phyloP scores from a whole-genome alignment of 2,888 invertebrate genomes.

The Deilephila elpenor region DNA sequence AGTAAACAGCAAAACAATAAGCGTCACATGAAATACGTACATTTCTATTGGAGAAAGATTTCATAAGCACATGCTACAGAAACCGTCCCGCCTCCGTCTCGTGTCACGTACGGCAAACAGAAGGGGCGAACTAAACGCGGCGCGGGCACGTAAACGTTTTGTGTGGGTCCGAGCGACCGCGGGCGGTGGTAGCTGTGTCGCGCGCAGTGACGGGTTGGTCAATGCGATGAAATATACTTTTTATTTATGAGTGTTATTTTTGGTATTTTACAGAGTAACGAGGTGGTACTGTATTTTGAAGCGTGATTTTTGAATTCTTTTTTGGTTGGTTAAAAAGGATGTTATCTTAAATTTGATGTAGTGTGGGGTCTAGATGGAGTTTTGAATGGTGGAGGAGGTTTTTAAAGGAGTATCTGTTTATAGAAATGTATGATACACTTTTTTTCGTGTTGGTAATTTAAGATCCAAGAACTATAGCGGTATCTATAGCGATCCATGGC shows the following conservation, averaged over 20 bases:
- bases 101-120: constrained; percentile 22
- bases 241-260: not conserved
- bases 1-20: constrained; percentile 21
- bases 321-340: too few relatives aligned
- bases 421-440: too few relatives aligned
- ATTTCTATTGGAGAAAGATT: not conserved
- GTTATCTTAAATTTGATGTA: too few relatives aligned
- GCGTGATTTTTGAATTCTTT: too few relatives aligned
- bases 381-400: too few relatives aligned
- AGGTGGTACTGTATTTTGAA: not conserved
- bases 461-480: too few relatives aligned
- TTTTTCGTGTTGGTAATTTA: too few relatives aligned
- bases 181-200: not conserved
- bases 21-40: not conserved
- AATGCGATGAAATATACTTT: not conserved
- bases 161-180: constrained; percentile 15
- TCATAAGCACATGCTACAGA: constrained; percentile 14
- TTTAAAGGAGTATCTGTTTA: too few relatives aligned
- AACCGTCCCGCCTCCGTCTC: constrained; percentile 1
- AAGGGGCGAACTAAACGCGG: constrained; percentile 9
- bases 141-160: constrained; percentile 17
- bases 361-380: too few relatives aligned
- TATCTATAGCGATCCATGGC: too few relatives aligned
- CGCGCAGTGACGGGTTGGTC: not conserved
- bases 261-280: not conserved